Evolutionary conservation across 2,888 invertebrate species (phyloP).

Genomic region (Tenthredo livida): DNA sequence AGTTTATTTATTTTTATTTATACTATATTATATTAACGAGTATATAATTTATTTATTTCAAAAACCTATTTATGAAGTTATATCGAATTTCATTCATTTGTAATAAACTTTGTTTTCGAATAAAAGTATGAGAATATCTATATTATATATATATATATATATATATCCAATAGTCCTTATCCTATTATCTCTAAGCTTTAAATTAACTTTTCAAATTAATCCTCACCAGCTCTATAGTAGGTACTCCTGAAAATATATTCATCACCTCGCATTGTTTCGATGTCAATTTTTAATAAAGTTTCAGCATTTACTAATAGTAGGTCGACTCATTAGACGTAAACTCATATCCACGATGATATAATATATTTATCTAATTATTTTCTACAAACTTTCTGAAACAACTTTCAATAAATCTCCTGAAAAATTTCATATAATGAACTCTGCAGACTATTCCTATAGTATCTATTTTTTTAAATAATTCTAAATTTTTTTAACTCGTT

Average conservation of each 20-base stretch:
- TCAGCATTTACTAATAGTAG: too few species aligned
- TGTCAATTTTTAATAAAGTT: background rate
- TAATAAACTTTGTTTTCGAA: slow-evolving; percentile 48
- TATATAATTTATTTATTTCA: slow-evolving; percentile 39
- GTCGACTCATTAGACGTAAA: too few species aligned
- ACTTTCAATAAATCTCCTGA: too few species aligned
- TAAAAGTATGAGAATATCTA: slow-evolving; percentile 45
- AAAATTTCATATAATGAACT: too few species aligned
- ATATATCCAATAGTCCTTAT: slow-evolving; percentile 5
- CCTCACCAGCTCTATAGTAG: too few species aligned
- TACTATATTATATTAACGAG: background rate
- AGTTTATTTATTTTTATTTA: slow-evolving; percentile 29
- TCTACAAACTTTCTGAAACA: too few species aligned
- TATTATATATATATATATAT: slow-evolving; percentile 41
- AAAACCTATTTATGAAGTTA: slow-evolving; percentile 15
- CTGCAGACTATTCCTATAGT: too few species aligned
- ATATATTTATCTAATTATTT: too few species aligned
- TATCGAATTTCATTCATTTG: slow-evolving; percentile 35
- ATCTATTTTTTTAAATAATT: too few species aligned
- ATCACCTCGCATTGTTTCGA: background rate
- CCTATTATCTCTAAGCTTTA: background rate
- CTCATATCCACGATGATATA: too few species aligned
- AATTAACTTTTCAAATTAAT: background rate
- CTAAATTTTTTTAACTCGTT: too few species aligned
- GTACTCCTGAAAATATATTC: too few species aligned